Evolutionary conservation across 1,140 invertebrate species (phyloP).

Genomic region (Drosophila lini): DNA sequence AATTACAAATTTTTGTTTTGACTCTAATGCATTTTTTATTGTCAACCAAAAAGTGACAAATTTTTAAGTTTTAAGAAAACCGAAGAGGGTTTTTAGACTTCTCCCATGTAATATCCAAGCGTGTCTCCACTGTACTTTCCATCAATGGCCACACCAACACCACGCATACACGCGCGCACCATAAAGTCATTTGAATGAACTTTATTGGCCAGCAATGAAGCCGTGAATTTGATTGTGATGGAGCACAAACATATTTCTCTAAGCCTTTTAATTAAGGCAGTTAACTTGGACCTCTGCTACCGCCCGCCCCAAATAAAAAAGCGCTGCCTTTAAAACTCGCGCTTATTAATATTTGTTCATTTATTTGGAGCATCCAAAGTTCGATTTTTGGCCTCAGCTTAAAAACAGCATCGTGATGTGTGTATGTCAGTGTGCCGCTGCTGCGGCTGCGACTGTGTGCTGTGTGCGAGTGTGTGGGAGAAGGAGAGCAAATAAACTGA

Average conservation of each 20-base stretch:
- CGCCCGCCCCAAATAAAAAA: not conserved
- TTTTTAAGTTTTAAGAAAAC: not conserved
- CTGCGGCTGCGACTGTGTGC: slow-evolving; percentile 1
- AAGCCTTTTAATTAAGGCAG: slow-evolving; percentile 51
- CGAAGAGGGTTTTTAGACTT: not conserved
- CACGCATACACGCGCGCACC: slow-evolving; percentile 28
- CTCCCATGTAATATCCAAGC: not conserved
- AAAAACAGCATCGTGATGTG: slow-evolving; percentile 31
- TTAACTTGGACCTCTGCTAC: slow-evolving; percentile 20
- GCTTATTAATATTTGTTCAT: slow-evolving; percentile 34
- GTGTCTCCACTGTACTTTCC: slow-evolving; percentile 22
- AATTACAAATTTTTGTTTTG: too few species aligned
- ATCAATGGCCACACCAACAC: slow-evolving; percentile 36
- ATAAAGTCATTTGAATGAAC: slow-evolving; percentile 56
- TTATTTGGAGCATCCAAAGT: slow-evolving; percentile 5
- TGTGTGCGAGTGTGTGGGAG: slow-evolving; percentile 18
- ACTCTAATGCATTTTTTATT: too few species aligned
- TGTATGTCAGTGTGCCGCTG: slow-evolving; percentile 16
- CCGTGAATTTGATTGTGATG: slow-evolving; percentile 45
- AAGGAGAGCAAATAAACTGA: slow-evolving; percentile 50
- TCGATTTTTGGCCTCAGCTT: slow-evolving; percentile 32
- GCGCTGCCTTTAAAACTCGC: slow-evolving; percentile 17
- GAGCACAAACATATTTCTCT: slow-evolving; percentile 16
- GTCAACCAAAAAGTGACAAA: too few species aligned
- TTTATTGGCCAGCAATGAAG: slow-evolving; percentile 41